phyloP scores from a whole-genome alignment of 30 jellyfish, hydroid and myxozoan species.

The Pelagia noctiluca region DNA sequence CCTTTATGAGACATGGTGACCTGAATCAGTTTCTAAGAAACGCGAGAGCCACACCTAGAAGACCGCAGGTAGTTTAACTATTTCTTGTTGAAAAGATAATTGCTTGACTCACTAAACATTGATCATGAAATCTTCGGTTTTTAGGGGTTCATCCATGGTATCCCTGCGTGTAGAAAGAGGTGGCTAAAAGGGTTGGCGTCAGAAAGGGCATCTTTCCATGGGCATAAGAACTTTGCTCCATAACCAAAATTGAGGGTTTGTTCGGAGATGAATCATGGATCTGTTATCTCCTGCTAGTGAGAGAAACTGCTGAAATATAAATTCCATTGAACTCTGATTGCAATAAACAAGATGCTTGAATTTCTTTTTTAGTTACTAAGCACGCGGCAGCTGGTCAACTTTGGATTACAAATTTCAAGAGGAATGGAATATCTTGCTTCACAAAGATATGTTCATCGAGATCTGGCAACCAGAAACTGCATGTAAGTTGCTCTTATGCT shows the following conservation, averaged over 20 bases:
- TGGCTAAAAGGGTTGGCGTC: not conserved
- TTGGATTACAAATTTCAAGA: constrained; percentile 81
- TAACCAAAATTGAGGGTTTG: not conserved
- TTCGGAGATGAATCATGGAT: not conserved
- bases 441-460: constrained; percentile 82
- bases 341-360: not conserved
- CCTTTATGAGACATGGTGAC: constrained; percentile 89
- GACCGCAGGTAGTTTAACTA: constrained; percentile 71
- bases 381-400: constrained; percentile 80
- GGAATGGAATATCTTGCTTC: constrained; percentile 83
- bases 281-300: not conserved
- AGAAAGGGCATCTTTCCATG: not conserved
- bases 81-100: too few species aligned
- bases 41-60: constrained; percentile 91
- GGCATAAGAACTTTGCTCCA: not conserved
- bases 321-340: not conserved
- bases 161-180: not conserved
- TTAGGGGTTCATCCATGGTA: too few species aligned
- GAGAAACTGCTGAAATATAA: not conserved
- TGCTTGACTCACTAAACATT: too few species aligned
- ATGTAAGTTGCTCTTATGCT: constrained; percentile 85
- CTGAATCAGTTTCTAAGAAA: constrained; percentile 87
- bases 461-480: constrained; percentile 90
- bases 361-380: constrained; percentile 55
- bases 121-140: too few species aligned